Conservation (phyloP, 2,113 vertebrate species). For the Hippocampus comes region DNA sequence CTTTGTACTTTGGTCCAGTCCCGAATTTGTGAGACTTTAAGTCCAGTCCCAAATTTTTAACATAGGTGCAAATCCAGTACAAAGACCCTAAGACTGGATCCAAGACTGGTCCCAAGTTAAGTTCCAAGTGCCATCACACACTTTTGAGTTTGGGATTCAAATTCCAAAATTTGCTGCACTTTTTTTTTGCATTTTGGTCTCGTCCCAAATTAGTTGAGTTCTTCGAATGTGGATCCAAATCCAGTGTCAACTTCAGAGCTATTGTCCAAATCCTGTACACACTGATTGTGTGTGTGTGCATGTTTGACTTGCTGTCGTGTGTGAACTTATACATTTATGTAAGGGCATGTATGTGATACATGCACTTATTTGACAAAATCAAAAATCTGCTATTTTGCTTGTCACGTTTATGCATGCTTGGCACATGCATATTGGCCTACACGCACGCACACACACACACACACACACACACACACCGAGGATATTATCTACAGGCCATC, state of each 20-base stretch:
- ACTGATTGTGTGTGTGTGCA: not conserved
- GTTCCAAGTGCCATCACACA: not conserved
- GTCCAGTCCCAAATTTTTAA: not conserved
- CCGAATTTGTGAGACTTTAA: not conserved
- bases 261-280: not conserved
- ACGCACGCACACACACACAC: slow-evolving; percentile 12
- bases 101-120: not conserved
- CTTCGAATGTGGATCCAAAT: not conserved
- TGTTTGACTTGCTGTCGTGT: not conserved
- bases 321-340: not conserved
- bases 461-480: slow-evolving; percentile 12
- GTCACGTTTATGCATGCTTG: slow-evolving; percentile 42
- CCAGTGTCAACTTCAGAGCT: not conserved
- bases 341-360: not conserved
- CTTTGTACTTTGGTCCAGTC: not conserved
- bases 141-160: not conserved
- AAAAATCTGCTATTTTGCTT: slow-evolving; percentile 40
- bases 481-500: slow-evolving; percentile 61
- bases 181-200: not conserved
- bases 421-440: slow-evolving; percentile 10
- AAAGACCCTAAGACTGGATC: not conserved
- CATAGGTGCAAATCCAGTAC: not conserved
- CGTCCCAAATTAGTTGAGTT: not conserved
- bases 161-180: not conserved
- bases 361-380: not conserved